Conservation (phyloP, 2,113 vertebrate genomes). For the Ondatra zibethicus region DNA sequence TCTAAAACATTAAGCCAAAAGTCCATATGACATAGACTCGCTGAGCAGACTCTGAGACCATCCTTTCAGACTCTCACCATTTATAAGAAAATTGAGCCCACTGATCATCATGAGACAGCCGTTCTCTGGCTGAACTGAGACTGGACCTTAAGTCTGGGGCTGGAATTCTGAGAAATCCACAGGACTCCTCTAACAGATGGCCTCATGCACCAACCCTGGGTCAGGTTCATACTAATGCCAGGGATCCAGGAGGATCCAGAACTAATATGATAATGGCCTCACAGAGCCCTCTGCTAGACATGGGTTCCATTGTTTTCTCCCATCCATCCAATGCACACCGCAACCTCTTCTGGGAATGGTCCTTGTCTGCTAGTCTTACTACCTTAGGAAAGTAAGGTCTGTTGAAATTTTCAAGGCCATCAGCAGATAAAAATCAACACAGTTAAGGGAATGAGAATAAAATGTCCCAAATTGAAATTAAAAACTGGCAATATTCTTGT, state of each 20-base stretch:
- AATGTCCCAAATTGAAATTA: constrained; percentile 7
- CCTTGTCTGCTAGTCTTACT: constrained; percentile 9
- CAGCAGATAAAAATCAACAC: constrained; percentile 43
- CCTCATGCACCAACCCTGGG: not conserved
- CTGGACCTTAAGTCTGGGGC: not conserved
- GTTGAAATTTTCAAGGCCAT: not conserved
- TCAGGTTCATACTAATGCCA: not conserved
- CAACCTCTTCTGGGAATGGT: not conserved
- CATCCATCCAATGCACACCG: not conserved
- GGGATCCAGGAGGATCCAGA: not conserved
- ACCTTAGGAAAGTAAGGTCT: constrained; percentile 27
- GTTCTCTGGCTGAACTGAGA: not conserved
- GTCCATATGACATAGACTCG: not conserved
- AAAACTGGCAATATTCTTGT: constrained; percentile 20
- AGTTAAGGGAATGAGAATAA: not conserved
- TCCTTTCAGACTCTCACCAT: not conserved
- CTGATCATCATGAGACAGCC: not conserved
- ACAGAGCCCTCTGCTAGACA: not conserved
- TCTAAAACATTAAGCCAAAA: constrained; percentile 54
- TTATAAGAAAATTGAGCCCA: not conserved
- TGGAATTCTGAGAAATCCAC: not conserved
- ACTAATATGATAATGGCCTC: not conserved
- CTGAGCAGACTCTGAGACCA: not conserved
- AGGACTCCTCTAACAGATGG: not conserved
- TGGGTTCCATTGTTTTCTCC: not conserved